A percentile compares a stretch with the other conserved stretches of the same genome.
phyloP scores from a whole-genome alignment of 2,888 invertebrate genomes.

The Drosophila bunnanda region DNA sequence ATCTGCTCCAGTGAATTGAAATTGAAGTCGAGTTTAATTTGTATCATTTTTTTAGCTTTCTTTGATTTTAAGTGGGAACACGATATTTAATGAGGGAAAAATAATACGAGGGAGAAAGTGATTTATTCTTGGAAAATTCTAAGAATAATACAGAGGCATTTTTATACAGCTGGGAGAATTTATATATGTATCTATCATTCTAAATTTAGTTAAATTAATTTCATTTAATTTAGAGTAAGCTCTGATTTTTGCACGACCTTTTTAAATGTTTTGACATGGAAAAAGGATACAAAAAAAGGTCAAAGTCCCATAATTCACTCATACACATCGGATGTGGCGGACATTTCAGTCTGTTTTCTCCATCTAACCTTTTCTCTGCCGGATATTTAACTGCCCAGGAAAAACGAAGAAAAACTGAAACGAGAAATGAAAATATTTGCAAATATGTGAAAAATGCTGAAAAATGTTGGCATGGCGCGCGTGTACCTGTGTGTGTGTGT shows the following conservation, averaged over 20 bases:
- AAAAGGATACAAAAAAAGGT: neutral
- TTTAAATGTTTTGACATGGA: neutral
- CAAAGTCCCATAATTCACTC: constrained; percentile 36
- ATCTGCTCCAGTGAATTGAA: constrained; percentile 58
- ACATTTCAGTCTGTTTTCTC: neutral
- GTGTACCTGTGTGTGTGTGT: constrained; percentile 10
- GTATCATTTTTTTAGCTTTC: neutral
- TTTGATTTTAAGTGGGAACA: constrained; percentile 10
- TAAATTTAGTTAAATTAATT: neutral
- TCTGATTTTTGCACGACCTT: neutral
- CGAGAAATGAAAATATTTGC: constrained; percentile 70
- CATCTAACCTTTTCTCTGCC: constrained; percentile 25
- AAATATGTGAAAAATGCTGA: constrained; percentile 76
- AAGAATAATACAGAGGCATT: neutral
- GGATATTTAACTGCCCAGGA: constrained; percentile 29
- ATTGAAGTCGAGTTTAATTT: constrained; percentile 9
- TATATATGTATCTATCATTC: too few relatives aligned
- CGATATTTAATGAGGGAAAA: constrained; percentile 36
- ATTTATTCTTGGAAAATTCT: constrained; percentile 19
- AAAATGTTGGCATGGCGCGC: constrained; percentile 52
- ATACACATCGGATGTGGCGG: constrained; percentile 23
- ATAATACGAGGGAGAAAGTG: neutral
- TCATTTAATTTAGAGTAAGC: neutral
- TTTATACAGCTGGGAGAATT: neutral
- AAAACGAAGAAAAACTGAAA: constrained; percentile 47